phyloP scores from a whole-genome alignment of 1,140 invertebrate genomes.

The Metopolophium dirhodum region DNA sequence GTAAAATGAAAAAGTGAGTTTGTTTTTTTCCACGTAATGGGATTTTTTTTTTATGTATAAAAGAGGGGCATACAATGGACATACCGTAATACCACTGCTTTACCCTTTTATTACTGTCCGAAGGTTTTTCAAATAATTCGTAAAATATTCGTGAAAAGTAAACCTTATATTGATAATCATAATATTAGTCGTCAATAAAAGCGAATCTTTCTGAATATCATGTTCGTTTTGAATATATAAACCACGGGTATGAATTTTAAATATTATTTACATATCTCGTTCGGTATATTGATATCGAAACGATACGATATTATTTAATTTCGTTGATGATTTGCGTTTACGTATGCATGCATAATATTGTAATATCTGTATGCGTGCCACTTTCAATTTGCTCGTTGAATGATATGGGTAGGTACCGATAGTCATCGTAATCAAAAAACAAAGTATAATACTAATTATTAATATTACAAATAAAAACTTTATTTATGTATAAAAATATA shows the following conservation, averaged over 20 bases:
- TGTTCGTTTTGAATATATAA: background rate
- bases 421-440: background rate
- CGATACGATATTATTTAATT: background rate
- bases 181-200: constrained; percentile 7
- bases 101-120: background rate
- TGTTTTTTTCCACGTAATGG: background rate
- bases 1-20: background rate
- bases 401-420: background rate
- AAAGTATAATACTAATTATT: background rate
- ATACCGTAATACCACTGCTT: background rate
- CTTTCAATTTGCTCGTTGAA: background rate
- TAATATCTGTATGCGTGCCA: background rate
- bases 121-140: background rate
- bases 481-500: background rate
- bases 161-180: constrained; percentile 8
- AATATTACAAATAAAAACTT: background rate
- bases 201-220: background rate
- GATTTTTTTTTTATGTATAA: background rate
- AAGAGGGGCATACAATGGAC: background rate
- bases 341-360: background rate
- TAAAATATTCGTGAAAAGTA: background rate
- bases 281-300: background rate
- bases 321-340: background rate
- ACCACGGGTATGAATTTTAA: background rate
- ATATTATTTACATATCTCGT: background rate